Conservation (phyloP, 2,113 vertebrate genomes). For the Gopherus evgoodei region DNA sequence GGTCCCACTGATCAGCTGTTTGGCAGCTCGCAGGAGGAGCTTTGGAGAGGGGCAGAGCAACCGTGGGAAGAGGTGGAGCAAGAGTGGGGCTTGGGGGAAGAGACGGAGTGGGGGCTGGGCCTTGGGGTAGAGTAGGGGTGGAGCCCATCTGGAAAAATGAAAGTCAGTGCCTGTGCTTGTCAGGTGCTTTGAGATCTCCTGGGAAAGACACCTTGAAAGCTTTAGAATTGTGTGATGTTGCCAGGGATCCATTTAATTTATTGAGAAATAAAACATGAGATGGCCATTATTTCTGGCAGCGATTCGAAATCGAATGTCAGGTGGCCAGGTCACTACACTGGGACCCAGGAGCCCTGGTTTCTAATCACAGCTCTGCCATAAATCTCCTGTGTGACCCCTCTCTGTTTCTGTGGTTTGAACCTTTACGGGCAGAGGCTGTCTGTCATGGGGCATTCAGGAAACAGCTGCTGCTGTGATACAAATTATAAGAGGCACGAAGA, state of each 20-base stretch:
- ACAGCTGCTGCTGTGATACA: background rate
- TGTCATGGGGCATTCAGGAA: background rate
- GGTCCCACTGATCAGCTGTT: no score
- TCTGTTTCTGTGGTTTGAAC: background rate
- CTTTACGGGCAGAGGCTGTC: accelerated
- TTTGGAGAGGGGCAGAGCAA: no score
- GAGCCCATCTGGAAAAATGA: no score
- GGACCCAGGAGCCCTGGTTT: background rate
- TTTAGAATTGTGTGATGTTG: background rate
- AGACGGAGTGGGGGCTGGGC: no score
- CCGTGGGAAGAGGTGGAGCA: no score
- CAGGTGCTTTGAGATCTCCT: background rate
- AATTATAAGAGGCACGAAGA: background rate
- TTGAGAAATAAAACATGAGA: background rate
- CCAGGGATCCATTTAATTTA: background rate
- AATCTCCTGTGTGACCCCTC: background rate
- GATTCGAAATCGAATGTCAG: background rate
- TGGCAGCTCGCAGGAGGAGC: no score
- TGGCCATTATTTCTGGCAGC: accelerated
- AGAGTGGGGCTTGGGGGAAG: no score
- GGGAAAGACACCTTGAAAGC: background rate
- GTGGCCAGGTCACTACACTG: background rate
- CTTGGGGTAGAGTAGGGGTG: no score
- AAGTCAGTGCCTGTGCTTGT: background rate
- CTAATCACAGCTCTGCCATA: background rate